Base-by-base conservation (phyloP, 2,113 vertebrate genomes). In the Tragelaphus imberbis region DNA sequence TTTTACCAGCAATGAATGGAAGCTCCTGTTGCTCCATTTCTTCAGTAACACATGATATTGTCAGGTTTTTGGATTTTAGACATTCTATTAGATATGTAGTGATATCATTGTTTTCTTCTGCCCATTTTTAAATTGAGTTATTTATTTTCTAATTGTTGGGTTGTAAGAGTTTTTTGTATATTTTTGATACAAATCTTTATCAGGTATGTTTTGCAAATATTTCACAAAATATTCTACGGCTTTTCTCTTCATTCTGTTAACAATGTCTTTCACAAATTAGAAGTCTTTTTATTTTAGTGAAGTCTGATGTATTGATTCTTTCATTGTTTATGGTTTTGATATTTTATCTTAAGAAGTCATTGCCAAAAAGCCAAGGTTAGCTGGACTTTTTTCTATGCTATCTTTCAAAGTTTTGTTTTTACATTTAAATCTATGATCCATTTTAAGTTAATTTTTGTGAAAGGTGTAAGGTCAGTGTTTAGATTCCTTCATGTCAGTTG, bases 371-470 rank as follows among this genome's bases (percentile, higher is more conserved):
- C 23, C 49, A 71, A 44, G 27, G 6, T 94, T 94, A 80, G 30
- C 56, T 27, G 27, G 28, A 58, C 36, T 82, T 89, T 88, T 71
- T 77, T 88, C 17, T 81, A 8, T 82, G 30, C 86, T 56, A 7
- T 21, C 28, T 58, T 71, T 25, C 82, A 49, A 94, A 71, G 23
- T 94, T 88, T 94, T 82, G 49, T 80, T 87, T 81, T 92, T 87
- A 79, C 2, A 21, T 86, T 63, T 55, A 86, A 86, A 36, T 91
- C 14, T 56, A 0, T 79, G 55, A 55, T 63, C 15, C 13, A 6
- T 86, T 95, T 91, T 91, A 68, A 47, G 51, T 81, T 91, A 86
- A 91, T 47, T 95, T 87, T 56, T 88, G 58, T 63, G 71, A 81
- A 36, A 81, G 9, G 8, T 86, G 12, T 87, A 80, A 81, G 49